Percentiles rank a stretch among this genome's conserved stretches.
These are phyloP conservation scores for Tricholaema leucomelas DNA, from an alignment of 2,113 vertebrate genomes.

Conservation along the genomic window DNA sequence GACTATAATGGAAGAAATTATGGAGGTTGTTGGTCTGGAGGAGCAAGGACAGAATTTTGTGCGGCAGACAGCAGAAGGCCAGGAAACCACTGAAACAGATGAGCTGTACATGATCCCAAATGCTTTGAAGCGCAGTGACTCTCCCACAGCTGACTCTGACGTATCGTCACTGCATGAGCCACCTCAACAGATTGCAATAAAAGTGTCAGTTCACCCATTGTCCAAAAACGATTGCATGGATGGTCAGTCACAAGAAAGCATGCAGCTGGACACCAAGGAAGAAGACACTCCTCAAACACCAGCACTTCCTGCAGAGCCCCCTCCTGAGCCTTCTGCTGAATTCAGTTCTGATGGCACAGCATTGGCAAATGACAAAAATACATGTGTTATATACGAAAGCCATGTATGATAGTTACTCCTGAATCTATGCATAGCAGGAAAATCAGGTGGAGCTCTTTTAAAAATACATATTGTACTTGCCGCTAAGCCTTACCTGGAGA, in stretches of 20 bases:
- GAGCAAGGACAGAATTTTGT: constrained; percentile 94
- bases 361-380: constrained; percentile 58
- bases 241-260: constrained; percentile 69
- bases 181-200: constrained; percentile 94
- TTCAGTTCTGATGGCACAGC: constrained; percentile 46
- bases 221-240: constrained; percentile 74
- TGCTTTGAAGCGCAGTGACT: constrained; percentile 83
- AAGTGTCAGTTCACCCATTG: constrained; percentile 90
- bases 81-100: constrained; percentile 68
- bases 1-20: constrained; percentile 98
- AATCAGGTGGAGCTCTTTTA: constrained; percentile 77
- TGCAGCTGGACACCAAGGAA: constrained; percentile 69
- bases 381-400: constrained; percentile 91
- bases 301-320: constrained; percentile 52
- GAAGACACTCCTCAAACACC: constrained; percentile 45
- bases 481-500: constrained; percentile 82
- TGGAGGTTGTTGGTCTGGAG: constrained; percentile 95
- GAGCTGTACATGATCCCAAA: constrained; percentile 89
- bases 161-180: constrained; percentile 91
- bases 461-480: constrained; percentile 74
- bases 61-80: constrained; percentile 82
- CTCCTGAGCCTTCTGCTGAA: constrained; percentile 59
- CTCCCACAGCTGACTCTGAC: constrained; percentile 88
- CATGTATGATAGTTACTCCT: constrained; percentile 85
- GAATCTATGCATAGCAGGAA: constrained; percentile 83